Percentiles rank a stretch among this genome's conserved stretches.
Evolutionary conservation across 2,888 invertebrate genomes (phyloP).

Genomic region (Spisula subtruncata): DNA sequence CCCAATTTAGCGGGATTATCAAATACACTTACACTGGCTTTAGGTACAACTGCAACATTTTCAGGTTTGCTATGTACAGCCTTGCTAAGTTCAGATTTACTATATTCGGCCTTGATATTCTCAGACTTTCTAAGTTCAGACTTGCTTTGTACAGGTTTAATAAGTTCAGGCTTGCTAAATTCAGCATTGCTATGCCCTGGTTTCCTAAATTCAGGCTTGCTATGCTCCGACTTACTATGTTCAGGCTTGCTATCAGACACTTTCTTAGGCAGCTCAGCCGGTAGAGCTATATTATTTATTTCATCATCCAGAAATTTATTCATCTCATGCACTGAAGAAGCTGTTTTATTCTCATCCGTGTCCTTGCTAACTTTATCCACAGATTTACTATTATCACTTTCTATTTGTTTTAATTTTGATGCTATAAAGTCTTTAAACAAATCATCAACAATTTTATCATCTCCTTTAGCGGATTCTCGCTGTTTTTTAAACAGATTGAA

Average conservation of each 20-base stretch:
- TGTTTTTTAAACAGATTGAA: constrained; percentile 70
- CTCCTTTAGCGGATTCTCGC: constrained; percentile 58
- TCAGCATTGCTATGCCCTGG: neutral
- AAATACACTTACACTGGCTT: constrained; percentile 29
- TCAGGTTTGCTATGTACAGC: neutral
- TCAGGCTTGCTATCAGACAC: neutral
- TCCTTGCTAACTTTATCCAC: constrained; percentile 36
- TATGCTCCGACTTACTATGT: neutral
- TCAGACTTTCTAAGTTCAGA: neutral
- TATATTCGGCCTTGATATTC: neutral
- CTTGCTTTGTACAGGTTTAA: too few species aligned
- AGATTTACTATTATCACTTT: constrained; percentile 51
- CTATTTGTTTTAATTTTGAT: constrained; percentile 76
- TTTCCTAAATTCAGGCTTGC: neutral
- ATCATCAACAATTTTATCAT: constrained; percentile 79
- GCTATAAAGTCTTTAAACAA: constrained; percentile 83
- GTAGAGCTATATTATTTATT: constrained; percentile 68
- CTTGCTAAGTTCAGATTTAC: neutral
- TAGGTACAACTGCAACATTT: neutral
- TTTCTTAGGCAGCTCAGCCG: neutral
- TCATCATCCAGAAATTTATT: constrained; percentile 80
- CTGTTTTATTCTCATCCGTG: constrained; percentile 47
- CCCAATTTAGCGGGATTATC: constrained; percentile 37
- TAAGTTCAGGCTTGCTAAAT: neutral
- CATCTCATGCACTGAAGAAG: constrained; percentile 76